Conservation (phyloP, 2,113 vertebrate species). For the Periophthalmodon schlosseri region DNA sequence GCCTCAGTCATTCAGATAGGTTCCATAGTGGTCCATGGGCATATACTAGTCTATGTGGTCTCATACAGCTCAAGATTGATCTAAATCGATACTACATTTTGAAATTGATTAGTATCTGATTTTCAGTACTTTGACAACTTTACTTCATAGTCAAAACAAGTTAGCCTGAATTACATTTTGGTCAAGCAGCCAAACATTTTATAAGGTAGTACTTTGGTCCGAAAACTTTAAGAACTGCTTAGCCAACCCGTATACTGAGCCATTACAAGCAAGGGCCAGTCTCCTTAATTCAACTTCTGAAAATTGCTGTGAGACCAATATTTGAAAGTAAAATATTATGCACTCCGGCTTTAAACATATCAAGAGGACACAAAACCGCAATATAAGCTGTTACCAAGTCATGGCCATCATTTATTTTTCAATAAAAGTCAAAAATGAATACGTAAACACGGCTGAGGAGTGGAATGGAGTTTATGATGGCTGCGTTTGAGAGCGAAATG, state of each 20-base stretch:
- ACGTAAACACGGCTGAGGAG: conserved; percentile 46
- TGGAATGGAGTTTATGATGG: conserved; percentile 60
- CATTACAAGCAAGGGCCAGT: background rate
- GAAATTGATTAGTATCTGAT: no score
- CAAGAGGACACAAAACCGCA: conserved; percentile 7
- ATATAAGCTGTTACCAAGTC: conserved; percentile 49
- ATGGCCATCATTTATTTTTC: conserved; percentile 22
- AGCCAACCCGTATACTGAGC: background rate
- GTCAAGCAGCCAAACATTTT: background rate
- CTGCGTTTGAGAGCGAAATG: conserved; percentile 56
- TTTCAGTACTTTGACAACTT: no score
- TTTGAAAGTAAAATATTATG: background rate
- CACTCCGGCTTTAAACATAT: conserved; percentile 25
- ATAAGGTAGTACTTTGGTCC: background rate
- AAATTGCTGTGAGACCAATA: background rate
- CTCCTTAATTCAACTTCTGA: background rate
- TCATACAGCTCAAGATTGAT: no score
- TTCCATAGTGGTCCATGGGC: no score
- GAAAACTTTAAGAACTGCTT: background rate
- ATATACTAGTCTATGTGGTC: no score
- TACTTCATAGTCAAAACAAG: background rate
- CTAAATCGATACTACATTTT: no score
- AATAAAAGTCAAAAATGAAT: conserved; percentile 46
- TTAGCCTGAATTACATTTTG: background rate
- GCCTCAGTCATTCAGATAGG: no score